Evolutionary conservation across 2,113 vertebrate genomes (phyloP).

Genomic region (Benthochromis sp.): DNA sequence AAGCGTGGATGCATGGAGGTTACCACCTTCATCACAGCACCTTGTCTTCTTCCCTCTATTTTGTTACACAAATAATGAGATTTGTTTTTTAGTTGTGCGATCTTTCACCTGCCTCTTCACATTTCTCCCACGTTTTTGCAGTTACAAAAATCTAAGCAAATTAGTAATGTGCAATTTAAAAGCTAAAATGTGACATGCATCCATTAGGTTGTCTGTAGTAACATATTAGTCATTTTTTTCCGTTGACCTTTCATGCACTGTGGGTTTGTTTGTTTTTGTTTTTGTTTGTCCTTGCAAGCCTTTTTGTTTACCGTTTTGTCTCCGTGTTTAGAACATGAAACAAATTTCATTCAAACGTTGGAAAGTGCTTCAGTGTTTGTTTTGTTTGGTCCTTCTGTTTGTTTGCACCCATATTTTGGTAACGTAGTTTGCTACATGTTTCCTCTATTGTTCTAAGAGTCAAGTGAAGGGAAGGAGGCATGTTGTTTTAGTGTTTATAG

Average conservation of each 20-base stretch:
- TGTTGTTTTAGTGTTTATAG: background rate
- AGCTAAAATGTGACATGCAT: background rate
- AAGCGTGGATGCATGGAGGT: background rate
- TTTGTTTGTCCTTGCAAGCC: background rate
- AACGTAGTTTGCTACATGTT: background rate
- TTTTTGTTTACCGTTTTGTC: background rate
- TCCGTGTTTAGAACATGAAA: background rate
- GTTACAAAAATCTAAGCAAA: background rate
- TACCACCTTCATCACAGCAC: background rate
- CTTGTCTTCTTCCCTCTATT: background rate
- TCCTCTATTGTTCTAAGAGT: background rate
- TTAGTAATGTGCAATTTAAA: background rate
- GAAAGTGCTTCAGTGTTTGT: background rate
- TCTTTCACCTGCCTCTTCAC: background rate
- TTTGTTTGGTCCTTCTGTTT: background rate
- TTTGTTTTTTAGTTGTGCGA: background rate
- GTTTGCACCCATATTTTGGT: background rate
- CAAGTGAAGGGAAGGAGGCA: background rate
- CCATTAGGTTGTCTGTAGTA: background rate
- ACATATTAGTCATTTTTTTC: background rate
- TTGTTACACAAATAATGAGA: background rate
- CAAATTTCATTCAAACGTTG: background rate
- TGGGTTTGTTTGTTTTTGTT: background rate
- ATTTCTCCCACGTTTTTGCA: background rate
- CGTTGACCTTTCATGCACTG: background rate